Percentiles rank a stretch among this genome's conserved stretches.
phyloP scores from a whole-genome alignment of 2,797 vertebrate genomes.

The Nannoperca australis region DNA sequence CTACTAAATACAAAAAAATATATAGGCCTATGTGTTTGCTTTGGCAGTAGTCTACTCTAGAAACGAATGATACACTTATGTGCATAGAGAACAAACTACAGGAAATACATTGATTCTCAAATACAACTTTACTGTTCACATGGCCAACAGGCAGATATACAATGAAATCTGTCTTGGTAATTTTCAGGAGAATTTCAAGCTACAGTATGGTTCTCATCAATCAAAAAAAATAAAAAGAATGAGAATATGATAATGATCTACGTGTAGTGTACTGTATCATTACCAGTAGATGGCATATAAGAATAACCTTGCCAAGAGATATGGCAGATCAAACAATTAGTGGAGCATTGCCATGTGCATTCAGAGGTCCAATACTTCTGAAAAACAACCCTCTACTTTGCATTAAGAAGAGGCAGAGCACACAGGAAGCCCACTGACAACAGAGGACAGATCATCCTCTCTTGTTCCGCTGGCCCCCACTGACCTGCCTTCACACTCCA shows the following conservation, averaged over 20 bases:
- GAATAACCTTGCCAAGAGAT: slow-evolving; percentile 38
- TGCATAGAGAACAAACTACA: background rate
- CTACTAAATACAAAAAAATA: too few relatives aligned
- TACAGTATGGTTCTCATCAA: background rate
- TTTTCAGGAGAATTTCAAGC: background rate
- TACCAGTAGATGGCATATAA: slow-evolving; percentile 23
- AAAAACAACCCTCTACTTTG: slow-evolving; percentile 54
- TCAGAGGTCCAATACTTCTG: slow-evolving; percentile 17
- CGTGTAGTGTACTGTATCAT: background rate
- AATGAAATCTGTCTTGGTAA: background rate
- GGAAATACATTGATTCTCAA: background rate
- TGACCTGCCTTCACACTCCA: slow-evolving; percentile 74
- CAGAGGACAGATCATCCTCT: slow-evolving; percentile 72
- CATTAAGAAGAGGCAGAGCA: slow-evolving; percentile 58
- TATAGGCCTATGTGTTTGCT: background rate
- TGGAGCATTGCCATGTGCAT: slow-evolving; percentile 1
- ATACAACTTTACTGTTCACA: background rate
- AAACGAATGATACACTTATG: background rate
- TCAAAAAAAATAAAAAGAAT: too few relatives aligned
- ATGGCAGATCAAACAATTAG: slow-evolving; percentile 40
- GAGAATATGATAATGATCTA: slow-evolving; percentile 4
- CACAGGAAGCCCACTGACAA: slow-evolving; percentile 66
- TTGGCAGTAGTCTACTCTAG: background rate
- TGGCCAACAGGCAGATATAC: background rate
- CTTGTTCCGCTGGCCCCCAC: slow-evolving; percentile 61